Evolutionary conservation across 2,888 invertebrate species (phyloP).

Genomic region (Tyria jacobaeae): DNA sequence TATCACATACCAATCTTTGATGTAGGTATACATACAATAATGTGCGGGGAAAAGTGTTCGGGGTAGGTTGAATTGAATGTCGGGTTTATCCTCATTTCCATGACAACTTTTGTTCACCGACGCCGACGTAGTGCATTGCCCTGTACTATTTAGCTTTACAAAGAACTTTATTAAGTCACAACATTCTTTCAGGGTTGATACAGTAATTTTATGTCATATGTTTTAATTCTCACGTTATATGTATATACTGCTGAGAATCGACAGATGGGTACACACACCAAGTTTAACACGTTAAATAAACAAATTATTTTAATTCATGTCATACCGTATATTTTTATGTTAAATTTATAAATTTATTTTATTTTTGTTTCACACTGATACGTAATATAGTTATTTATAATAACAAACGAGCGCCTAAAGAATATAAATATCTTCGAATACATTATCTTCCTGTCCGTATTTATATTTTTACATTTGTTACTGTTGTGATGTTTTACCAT

Average conservation of each 20-base stretch:
- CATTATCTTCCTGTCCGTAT: slow-evolving; percentile 3
- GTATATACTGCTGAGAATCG: not conserved
- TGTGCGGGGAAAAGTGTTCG: not conserved
- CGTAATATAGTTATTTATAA: slow-evolving; percentile 8
- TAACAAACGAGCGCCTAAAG: not conserved
- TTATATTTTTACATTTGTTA: slow-evolving; percentile 1
- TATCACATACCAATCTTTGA: not conserved
- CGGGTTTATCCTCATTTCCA: not conserved
- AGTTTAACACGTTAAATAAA: slow-evolving; percentile 16
- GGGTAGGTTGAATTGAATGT: not conserved
- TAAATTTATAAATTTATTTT: not conserved
- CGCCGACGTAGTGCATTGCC: not conserved
- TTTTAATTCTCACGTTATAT: not conserved
- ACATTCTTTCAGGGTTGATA: not conserved
- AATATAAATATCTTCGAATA: slow-evolving; percentile 4
- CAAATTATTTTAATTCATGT: slow-evolving; percentile 10
- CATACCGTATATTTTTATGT: slow-evolving; percentile 11
- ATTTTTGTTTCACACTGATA: slow-evolving; percentile 3
- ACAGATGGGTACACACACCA: not conserved
- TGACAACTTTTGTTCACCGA: not conserved
- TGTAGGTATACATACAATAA: slow-evolving; percentile 1
- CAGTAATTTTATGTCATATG: not conserved
- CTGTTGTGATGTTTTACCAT: not conserved
- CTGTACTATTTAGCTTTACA: not conserved
- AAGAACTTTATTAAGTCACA: not conserved